Base-by-base conservation (phyloP, 2,888 invertebrate genomes). In the Leuctra nigra region DNA sequence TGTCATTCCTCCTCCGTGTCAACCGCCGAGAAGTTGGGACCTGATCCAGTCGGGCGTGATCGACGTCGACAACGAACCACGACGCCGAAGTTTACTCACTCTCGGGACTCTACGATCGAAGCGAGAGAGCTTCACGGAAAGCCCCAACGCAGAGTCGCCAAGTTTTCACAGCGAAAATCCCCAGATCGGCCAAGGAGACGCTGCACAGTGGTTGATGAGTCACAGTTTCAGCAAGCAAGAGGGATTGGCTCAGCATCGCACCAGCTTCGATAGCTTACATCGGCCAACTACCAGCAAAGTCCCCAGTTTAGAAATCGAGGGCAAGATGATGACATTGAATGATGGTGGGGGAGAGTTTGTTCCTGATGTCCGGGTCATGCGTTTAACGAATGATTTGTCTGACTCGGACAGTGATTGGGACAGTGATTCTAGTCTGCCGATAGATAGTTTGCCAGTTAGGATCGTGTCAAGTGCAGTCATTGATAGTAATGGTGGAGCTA, bases 11-110 rank as follows among this genome's bases (percentile, higher is more conserved):
- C 69, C 69, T 33, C 65, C 68, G 2, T 62, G 67, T 22, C 66
- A 68, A 57, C 68, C 69, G 11, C 68, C 68, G 13, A 61, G 67
- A 18, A 68, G 68, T 46, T 69, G 68, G 68, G 68, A 68, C 58
- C 63, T 68, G 4, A 66, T 68, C 53, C 66, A 68, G 59, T 64
- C 68, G 25, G 67, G 67, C 35, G 66, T 67, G 56, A 67, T 67
- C 44, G 66, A 66, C 59, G 61, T 63, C 35, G 60, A 54, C 39
- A 62, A 63, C 61, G 63, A 65, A 56, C 63, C 62, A 1, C 60
- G 62, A 41, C 59, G 63, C 16, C 60, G 64, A 20, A 65, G 64
- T 56, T 56, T 65, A 7, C 57, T 63, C 33, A 61, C 64, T 4
- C 59, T 65, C 14, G 65, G 65, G 16, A 61, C 64, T 1, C 39